Conservation (phyloP, 2,797 vertebrate species). For the Molossus molossus region DNA sequence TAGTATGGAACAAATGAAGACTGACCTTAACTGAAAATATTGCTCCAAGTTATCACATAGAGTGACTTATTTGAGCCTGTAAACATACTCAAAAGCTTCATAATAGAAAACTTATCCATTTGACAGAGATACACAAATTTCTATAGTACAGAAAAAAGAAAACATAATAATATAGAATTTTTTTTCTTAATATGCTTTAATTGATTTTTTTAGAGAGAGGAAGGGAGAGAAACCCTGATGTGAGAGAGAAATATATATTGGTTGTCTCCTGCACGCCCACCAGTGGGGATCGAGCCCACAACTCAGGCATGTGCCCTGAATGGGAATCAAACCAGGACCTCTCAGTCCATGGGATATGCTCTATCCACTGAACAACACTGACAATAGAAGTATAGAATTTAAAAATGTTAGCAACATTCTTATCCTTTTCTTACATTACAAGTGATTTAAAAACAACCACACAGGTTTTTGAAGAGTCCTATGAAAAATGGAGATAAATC, state of each 20-base stretch:
- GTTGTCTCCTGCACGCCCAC: no score
- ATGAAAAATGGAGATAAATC: not conserved
- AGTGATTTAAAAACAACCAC: not conserved
- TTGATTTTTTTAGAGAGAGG: no score
- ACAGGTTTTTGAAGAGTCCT: not conserved
- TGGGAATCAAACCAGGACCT: no score
- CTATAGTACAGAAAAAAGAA: not conserved
- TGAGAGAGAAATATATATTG: no score
- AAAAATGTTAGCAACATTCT: not conserved
- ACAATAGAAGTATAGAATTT: not conserved
- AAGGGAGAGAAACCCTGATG: no score
- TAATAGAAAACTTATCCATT: not conserved
- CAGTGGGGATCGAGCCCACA: no score
- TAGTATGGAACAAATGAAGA: not conserved
- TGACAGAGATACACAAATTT: conserved; percentile 21
- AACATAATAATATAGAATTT: not conserved
- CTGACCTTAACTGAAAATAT: not conserved
- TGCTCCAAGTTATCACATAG: not conserved
- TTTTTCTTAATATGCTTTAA: no score
- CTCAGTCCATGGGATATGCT: no score
- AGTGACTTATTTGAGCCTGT: not conserved
- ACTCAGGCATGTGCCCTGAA: no score
- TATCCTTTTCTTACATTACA: not conserved
- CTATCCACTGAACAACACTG: no score
- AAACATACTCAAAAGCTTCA: not conserved